phyloP scores from a whole-genome alignment of 2,797 vertebrate genomes.

The Pyrocephalus nanus region DNA sequence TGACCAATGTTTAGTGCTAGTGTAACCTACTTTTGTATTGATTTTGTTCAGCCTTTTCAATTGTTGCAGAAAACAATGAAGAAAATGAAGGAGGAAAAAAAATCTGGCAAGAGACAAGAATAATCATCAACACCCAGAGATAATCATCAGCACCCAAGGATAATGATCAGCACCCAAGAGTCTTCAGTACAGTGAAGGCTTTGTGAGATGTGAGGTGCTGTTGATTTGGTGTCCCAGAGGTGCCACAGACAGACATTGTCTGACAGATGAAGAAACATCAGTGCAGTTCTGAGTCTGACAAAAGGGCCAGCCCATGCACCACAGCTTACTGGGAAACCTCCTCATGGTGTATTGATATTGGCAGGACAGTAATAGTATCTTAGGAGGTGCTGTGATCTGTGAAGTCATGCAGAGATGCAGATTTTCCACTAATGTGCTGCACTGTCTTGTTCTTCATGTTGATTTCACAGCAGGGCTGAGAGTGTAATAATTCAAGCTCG shows the following conservation, averaged over 20 bases:
- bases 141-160: background rate
- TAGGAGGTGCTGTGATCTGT: background rate
- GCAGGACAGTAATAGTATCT: background rate
- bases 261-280: background rate
- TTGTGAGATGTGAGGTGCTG: fast-evolving
- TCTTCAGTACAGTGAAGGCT: background rate
- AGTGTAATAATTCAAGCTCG: background rate
- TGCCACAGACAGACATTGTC: background rate
- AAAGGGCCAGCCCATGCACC: background rate
- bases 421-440: background rate
- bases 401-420: background rate
- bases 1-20: background rate
- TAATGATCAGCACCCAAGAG: background rate
- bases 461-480: background rate
- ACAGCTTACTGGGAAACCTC: background rate
- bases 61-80: background rate
- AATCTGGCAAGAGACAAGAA: background rate
- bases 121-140: background rate
- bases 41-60: background rate
- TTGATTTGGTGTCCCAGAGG: background rate
- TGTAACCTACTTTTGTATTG: background rate
- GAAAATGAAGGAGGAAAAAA: background rate
- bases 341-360: background rate
- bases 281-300: background rate
- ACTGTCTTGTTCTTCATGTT: background rate